Evolutionary conservation across 2,113 vertebrate genomes (phyloP), one percentile per base, ranked within the genome.

Genomic region (Pandion haliaetus): DNA sequence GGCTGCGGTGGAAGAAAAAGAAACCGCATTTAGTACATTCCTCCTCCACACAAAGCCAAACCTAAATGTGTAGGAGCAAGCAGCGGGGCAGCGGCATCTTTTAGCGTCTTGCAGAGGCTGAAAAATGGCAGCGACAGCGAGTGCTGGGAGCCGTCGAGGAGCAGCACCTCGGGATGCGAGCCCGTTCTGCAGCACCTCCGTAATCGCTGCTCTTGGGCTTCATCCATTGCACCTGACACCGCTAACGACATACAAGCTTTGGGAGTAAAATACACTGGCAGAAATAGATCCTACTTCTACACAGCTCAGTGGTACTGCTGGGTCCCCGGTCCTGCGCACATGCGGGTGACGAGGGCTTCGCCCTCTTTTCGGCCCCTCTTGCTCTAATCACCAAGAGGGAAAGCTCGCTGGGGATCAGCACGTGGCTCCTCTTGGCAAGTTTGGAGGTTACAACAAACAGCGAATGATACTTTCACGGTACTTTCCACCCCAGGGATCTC

Each of bases 391-490:
- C 4, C 20, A 5, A 2, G 28, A 17, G n/a, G 4, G 1, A n/a
- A 11, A 25, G 36, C 21, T 58, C 3, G 0, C 61, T 21, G 31
- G 15, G 29, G 31, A 26, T 6, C 57, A 58, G 52, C 55, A 6
- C 1, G 4, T 9, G 15, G 24, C 49, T 71, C 3, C 16, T 38
- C 52, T 3, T 15, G 74, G 54, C 55, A 18, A 45, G 1, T 5
- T 4, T 8, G 40, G 40, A n/a, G n/a, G 24, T 16, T 11, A 23
- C 17, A 12, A 3, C 10, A 10, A 79, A 31, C 11, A 40, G 23
- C 67, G 34, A 20, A 16, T 0, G 1, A 1, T 4, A 13, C 5
- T 63, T 42, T 11, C 4, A 12, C 0, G 1, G 16, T 1, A 2
- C 15, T 72, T 42, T 5, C 18, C 77, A 66, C 4, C 40, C 44